Evolutionary conservation across 2,797 vertebrate genomes (phyloP).

Genomic region (Microtus obscurus): DNA sequence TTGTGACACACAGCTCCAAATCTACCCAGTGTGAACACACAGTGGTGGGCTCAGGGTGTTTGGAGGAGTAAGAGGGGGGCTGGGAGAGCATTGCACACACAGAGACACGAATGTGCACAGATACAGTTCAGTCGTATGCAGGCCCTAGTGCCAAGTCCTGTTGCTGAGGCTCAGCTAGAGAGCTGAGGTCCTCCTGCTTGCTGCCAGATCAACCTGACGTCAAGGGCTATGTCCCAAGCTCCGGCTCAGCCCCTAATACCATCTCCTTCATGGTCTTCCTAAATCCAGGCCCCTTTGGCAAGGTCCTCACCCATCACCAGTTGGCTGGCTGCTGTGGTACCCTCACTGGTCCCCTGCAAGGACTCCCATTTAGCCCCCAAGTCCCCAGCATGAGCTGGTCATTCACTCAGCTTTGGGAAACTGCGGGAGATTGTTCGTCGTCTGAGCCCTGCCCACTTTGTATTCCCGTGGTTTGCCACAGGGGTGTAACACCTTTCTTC

Average conservation of each 20-base stretch:
- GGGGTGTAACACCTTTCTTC: neutral
- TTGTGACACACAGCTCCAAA: neutral
- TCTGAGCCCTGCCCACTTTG: neutral
- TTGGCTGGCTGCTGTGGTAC: too few relatives aligned
- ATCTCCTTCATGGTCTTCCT: too few relatives aligned
- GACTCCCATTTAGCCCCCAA: neutral
- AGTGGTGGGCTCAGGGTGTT: neutral
- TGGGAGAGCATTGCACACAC: neutral
- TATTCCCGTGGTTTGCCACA: neutral
- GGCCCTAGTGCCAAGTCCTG: neutral
- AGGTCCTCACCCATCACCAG: neutral
- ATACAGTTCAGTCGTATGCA: too few relatives aligned
- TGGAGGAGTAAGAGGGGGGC: neutral
- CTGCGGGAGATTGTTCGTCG: neutral
- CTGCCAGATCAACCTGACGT: neutral
- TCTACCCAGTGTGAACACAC: neutral
- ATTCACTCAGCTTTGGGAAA: neutral
- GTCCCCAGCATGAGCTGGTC: neutral
- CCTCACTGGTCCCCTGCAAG: neutral
- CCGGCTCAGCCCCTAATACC: neutral
- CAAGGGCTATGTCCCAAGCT: neutral
- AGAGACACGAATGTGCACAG: neutral
- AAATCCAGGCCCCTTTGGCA: neutral
- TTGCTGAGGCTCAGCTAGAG: neutral
- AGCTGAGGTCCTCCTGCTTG: neutral